A percentile compares a stretch with the other conserved stretches of the same genome.
Conservation (phyloP, 2,113 vertebrate genomes). For the Odontesthes bonariensis region DNA sequence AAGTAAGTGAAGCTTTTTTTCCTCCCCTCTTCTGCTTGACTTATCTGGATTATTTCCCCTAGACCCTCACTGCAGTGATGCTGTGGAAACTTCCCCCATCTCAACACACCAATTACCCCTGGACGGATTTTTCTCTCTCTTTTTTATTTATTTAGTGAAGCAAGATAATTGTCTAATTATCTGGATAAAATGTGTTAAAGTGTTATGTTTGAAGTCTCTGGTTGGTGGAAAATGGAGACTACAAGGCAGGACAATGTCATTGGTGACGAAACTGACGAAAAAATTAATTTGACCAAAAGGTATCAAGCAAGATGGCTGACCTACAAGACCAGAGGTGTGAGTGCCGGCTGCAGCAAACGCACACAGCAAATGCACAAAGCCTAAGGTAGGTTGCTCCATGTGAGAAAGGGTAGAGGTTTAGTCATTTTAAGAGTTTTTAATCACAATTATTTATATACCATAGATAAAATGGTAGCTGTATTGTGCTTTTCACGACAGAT, state of each 20-base stretch:
- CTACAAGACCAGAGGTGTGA: background rate
- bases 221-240: slow-evolving; percentile 40
- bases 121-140: slow-evolving; percentile 83
- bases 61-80: slow-evolving; percentile 88
- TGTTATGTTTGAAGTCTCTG: slow-evolving; percentile 88
- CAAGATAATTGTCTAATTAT: slow-evolving; percentile 97
- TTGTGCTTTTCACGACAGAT: too few relatives aligned
- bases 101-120: slow-evolving; percentile 91
- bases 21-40: slow-evolving; percentile 74
- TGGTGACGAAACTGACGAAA: slow-evolving; percentile 42
- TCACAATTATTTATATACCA: too few relatives aligned
- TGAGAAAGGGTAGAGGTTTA: background rate
- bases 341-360: background rate
- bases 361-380: background rate
- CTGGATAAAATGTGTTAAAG: slow-evolving; percentile 95
- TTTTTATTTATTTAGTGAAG: slow-evolving; percentile 88
- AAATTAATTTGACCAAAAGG: slow-evolving; percentile 46
- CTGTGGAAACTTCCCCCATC: slow-evolving; percentile 86
- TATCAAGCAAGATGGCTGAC: slow-evolving; percentile 56
- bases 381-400: background rate
- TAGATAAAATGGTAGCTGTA: too few relatives aligned
- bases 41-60: slow-evolving; percentile 91
- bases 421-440: too few relatives aligned
- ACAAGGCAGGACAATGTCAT: slow-evolving; percentile 62
- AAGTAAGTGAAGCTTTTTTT: slow-evolving; percentile 92